Evolutionary conservation across 1,140 invertebrate genomes (phyloP), one percentile per base, ranked within the genome.

Genomic region (Diorhabda elongata): DNA sequence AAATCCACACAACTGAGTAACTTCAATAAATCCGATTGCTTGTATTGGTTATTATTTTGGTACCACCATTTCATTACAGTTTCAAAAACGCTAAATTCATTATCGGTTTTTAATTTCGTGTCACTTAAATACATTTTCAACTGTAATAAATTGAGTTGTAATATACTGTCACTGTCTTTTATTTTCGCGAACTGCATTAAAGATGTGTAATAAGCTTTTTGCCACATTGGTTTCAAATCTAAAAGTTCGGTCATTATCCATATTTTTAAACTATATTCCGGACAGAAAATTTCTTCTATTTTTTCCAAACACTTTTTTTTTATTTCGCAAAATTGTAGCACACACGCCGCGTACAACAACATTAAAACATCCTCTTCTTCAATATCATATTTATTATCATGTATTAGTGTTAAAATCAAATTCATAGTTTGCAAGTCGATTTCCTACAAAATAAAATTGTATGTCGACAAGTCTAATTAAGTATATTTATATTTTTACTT

Each of bases 241-340:
- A 78, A 69, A 11, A 67, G 58, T 70, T 80, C 77, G 6, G 72
- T 62, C n/a, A 72, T 44, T 57, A 72, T 47, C 79, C 79, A 80
- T 61, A 79, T 74, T 68, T 73, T 76, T 11, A 80, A 59, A 61
- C 76, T 78, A 58, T 76, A 76, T 7, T 66, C 58, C 43, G 74
- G 70, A n/a, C 56, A 70, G 43, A 80, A 63, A 8, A 69, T 60
- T 57, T 72, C 52, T 5, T 45, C 60, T 6, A 80, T 65, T 52
- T 57, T 67, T 56, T 66, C 59, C 7, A 74, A 61, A 68, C 73
- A 75, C 42, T 65, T 61, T 3, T 69, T 42, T 63, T 66, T 71
- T 26, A 80, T 68, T 52, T 69, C n/a, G 8, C 65, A 43, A 68
- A 80, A 80, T 68, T 79, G 77, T 61, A 80, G 70, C 74, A 80